Evolutionary conservation across 2,113 vertebrate species (phyloP).

Genomic region (Seriola dumerili): DNA sequence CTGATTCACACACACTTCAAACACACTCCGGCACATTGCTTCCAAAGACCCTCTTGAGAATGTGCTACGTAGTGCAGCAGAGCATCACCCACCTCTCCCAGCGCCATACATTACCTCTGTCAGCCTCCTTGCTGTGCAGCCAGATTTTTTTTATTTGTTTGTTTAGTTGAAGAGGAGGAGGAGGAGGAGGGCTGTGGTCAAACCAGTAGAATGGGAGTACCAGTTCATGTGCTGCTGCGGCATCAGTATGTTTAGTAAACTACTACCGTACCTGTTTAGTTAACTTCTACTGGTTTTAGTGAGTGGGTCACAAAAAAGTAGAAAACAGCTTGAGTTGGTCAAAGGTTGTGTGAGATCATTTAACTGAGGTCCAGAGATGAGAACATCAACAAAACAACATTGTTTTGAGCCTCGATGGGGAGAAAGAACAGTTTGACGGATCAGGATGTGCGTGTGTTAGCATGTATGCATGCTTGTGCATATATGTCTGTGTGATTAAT

Average conservation of each 20-base stretch:
- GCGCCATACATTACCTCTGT: slow-evolving; percentile 17
- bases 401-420: background rate
- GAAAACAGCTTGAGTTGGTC: background rate
- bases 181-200: background rate
- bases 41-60: slow-evolving; percentile 9
- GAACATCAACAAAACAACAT: background rate
- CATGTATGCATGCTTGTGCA: background rate
- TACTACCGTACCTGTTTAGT: background rate
- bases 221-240: slow-evolving; percentile 26
- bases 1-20: slow-evolving; percentile 63
- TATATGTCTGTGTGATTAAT: slow-evolving; percentile 58
- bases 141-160: slow-evolving; percentile 62
- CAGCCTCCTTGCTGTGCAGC: slow-evolving; percentile 51
- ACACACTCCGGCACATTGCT: slow-evolving; percentile 19
- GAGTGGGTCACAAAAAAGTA: background rate
- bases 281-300: background rate
- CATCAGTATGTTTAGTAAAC: slow-evolving; percentile 31
- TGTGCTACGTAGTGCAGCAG: slow-evolving; percentile 10
- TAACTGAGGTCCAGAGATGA: slow-evolving; percentile 16
- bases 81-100: slow-evolving; percentile 26
- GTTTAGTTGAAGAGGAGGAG: slow-evolving; percentile 46
- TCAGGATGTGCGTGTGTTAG: background rate
- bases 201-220: slow-evolving; percentile 47
- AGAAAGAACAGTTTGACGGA: slow-evolving; percentile 14
- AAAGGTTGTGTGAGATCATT: slow-evolving; percentile 5